These are phyloP conservation scores for Ciconia stormi DNA, from an alignment of 2,113 vertebrate genomes.

Conservation along the genomic window DNA sequence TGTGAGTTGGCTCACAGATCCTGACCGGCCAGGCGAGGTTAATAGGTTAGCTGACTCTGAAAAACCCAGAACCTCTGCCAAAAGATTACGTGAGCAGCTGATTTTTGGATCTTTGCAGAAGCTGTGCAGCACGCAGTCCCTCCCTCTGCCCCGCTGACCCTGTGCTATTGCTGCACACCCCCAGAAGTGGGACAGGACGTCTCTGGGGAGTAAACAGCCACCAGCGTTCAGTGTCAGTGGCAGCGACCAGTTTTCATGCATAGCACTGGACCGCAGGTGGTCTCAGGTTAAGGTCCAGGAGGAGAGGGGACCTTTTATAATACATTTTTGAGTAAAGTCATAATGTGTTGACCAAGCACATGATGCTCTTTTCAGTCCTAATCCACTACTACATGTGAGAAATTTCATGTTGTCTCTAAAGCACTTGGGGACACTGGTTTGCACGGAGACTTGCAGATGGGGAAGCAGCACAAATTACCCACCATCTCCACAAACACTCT, in stretches of 20 bases:
- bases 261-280: too few relatives aligned
- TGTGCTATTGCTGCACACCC: not conserved
- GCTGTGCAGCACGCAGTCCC: accelerated
- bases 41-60: not conserved
- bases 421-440: not conserved
- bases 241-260: not conserved
- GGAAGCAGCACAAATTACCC: not conserved
- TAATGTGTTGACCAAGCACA: not conserved
- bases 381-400: not conserved
- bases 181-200: accelerated
- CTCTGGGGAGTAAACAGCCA: not conserved
- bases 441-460: not conserved
- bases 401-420: not conserved
- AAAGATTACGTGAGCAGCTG: accelerated
- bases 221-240: accelerated
- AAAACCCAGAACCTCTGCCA: not conserved
- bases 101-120: not conserved
- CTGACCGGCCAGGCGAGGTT: not conserved
- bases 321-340: not conserved
- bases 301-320: not conserved
- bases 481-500: not conserved
- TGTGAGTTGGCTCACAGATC: not conserved
- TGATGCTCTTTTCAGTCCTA: not conserved
- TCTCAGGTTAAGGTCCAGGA: not conserved
- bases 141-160: not conserved